Evolutionary conservation across 2,113 vertebrate species (phyloP).

Genomic region (Piaya cayana): DNA sequence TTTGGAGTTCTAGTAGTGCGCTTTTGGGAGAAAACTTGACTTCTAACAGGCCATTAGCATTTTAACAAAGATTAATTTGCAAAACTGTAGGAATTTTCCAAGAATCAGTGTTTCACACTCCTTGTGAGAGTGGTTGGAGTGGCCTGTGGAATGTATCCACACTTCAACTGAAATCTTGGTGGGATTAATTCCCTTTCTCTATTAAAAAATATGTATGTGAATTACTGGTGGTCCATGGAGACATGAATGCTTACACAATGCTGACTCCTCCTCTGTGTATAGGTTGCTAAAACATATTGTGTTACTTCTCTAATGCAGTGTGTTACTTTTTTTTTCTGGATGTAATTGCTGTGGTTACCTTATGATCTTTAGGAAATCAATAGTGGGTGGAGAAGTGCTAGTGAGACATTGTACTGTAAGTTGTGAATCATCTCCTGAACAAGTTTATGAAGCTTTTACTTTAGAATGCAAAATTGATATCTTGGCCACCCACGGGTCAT

Average conservation of each 20-base stretch:
- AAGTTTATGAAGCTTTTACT: not conserved
- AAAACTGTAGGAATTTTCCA: not conserved
- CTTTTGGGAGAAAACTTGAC: not conserved
- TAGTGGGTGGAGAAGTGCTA: conserved; percentile 12
- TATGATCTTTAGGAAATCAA: conserved; percentile 11
- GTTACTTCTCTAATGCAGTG: not conserved
- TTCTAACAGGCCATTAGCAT: not conserved
- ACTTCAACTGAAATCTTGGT: not conserved
- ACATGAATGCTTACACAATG: not conserved
- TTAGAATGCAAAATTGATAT: not conserved
- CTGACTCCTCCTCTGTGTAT: not conserved
- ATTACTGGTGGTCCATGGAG: not conserved
- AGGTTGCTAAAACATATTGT: not conserved
- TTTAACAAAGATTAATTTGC: not conserved
- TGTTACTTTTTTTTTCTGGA: not conserved
- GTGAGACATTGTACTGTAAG: not conserved
- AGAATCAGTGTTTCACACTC: not conserved
- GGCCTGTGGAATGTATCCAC: not conserved
- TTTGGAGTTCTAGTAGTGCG: not conserved
- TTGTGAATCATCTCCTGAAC: conserved; percentile 16
- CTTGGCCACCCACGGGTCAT: not conserved
- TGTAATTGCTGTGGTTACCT: conserved; percentile 23
- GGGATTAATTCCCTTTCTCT: not conserved
- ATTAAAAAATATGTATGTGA: not conserved
- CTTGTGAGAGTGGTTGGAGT: not conserved